Conservation (phyloP, 2,888 invertebrate species). For the Aspidapion aeneum region DNA sequence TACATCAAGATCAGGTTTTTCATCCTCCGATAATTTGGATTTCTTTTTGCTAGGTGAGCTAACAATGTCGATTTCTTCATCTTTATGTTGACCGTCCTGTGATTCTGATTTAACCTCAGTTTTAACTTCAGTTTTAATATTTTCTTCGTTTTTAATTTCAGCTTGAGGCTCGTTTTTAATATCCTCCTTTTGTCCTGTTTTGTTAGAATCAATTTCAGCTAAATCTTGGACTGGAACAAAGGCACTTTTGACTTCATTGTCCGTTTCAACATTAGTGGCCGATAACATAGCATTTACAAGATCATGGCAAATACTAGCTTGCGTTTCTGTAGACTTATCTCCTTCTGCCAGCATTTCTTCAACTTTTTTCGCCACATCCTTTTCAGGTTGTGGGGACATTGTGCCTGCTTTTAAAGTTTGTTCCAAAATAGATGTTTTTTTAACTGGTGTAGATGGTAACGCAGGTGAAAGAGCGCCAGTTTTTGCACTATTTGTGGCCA, state of each 20-base stretch:
- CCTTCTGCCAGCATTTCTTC: constrained; percentile 7
- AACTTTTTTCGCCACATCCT: constrained; percentile 8
- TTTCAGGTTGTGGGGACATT: constrained; percentile 28
- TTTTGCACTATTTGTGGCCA: constrained; percentile 48
- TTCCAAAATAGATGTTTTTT: constrained; percentile 63
- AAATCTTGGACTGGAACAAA: constrained; percentile 36
- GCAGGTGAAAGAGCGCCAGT: constrained; percentile 45
- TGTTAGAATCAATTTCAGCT: constrained; percentile 25
- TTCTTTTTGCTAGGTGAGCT: constrained; percentile 39
- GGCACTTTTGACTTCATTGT: constrained; percentile 47
- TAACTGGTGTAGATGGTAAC: constrained; percentile 33
- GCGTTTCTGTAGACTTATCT: constrained; percentile 32
- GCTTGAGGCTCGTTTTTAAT: constrained; percentile 30
- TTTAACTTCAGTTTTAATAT: constrained; percentile 6
- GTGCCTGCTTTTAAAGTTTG: constrained; percentile 59
- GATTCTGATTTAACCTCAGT: constrained; percentile 2
- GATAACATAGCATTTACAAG: constrained; percentile 58
- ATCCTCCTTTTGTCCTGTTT: too few species aligned
- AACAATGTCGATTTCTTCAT: constrained; percentile 23
- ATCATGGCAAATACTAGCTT: constrained; percentile 59
- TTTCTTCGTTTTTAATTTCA: constrained; percentile 18
- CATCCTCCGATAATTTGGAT: constrained; percentile 38
- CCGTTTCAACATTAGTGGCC: constrained; percentile 60
- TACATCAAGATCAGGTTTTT: constrained; percentile 42
- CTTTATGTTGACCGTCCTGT: constrained; percentile 13